Evolutionary conservation across 2,888 invertebrate species (phyloP).

Genomic region (Oeneis ivallda): DNA sequence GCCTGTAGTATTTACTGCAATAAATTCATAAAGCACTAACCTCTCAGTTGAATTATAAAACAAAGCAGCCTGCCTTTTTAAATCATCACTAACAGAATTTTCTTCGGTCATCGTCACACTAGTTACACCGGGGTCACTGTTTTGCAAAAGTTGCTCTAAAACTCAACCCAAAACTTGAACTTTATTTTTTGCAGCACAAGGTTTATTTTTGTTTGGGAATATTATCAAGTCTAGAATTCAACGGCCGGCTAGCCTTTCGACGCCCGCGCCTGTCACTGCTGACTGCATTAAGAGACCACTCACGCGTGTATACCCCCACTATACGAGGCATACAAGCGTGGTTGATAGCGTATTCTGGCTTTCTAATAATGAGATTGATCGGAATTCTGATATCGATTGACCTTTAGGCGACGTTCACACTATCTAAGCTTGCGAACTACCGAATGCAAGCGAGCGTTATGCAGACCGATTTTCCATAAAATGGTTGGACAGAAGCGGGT

Average conservation of each 20-base stretch:
- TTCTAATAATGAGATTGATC: constrained; percentile 29
- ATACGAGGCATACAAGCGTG: constrained; percentile 27
- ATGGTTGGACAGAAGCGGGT: no score
- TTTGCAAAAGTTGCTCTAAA: constrained; percentile 21
- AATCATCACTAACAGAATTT: constrained; percentile 66
- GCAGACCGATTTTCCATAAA: no score
- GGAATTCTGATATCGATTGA: constrained; percentile 21
- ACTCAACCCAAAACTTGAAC: not conserved
- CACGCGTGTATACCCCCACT: constrained; percentile 67
- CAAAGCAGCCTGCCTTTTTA: constrained; percentile 75
- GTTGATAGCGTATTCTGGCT: constrained; percentile 28
- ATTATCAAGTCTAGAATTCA: not conserved
- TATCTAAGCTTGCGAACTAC: not conserved
- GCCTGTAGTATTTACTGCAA: no score
- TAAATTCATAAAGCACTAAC: constrained; percentile 47
- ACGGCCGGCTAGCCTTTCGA: constrained; percentile 64
- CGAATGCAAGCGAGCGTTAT: not conserved
- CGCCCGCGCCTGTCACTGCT: constrained; percentile 73
- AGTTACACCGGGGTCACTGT: constrained; percentile 40
- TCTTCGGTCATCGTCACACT: constrained; percentile 65
- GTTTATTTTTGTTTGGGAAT: constrained; percentile 6
- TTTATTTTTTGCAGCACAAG: not conserved
- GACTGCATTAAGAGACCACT: constrained; percentile 51
- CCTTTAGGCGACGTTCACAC: constrained; percentile 22
- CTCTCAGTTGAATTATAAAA: constrained; percentile 76